Evolutionary conservation across 1,140 invertebrate species (phyloP).

Genomic region (Maconellicoccus hirsutus): DNA sequence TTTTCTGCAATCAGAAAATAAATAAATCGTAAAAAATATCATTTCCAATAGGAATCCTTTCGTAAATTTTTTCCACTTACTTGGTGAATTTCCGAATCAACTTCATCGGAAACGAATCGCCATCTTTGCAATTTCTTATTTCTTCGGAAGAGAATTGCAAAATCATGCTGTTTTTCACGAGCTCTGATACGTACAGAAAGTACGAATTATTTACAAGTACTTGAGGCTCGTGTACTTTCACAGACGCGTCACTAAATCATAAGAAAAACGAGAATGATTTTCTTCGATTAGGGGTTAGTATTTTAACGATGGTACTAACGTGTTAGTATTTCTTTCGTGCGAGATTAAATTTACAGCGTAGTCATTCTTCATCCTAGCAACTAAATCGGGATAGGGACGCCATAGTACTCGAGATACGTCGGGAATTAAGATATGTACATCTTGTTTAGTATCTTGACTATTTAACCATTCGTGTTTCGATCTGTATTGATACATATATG

Average conservation of each 20-base stretch:
- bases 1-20: background rate
- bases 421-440: constrained; percentile 29
- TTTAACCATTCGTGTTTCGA: constrained; percentile 26
- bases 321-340: background rate
- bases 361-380: background rate
- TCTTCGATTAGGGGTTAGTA: background rate
- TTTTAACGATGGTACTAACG: background rate
- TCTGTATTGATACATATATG: constrained; percentile 14
- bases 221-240: background rate
- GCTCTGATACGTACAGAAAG: background rate
- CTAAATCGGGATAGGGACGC: constrained; percentile 24
- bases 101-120: background rate
- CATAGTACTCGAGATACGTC: constrained; percentile 30
- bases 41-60: too few species aligned
- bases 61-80: background rate
- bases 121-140: background rate
- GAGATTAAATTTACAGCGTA: background rate
- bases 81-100: background rate
- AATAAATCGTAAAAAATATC: background rate
- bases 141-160: background rate
- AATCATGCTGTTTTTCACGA: background rate
- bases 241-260: background rate
- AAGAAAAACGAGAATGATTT: background rate
- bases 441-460: constrained; percentile 23
- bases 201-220: background rate